Conservation (phyloP, 2,797 vertebrate genomes). For the Triplophysa bombifrons region DNA sequence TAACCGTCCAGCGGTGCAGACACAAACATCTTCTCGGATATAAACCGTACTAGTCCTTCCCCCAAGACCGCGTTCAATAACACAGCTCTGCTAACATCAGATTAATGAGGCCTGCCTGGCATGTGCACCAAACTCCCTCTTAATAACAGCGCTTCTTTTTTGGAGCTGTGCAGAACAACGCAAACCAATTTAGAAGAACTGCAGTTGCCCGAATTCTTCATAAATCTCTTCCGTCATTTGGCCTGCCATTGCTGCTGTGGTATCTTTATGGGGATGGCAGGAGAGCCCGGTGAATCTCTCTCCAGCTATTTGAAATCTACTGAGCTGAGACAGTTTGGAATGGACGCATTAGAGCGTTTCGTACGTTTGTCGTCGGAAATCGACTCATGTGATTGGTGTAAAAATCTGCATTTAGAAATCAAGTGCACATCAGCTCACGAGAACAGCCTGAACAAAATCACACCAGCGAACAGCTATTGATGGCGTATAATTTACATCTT, state of each 20-base stretch:
- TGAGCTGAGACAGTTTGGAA: conserved; percentile 29
- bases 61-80: conserved; percentile 54
- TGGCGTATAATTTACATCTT: background rate
- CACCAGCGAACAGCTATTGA: background rate
- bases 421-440: background rate
- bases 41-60: conserved; percentile 50
- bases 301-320: conserved; percentile 48
- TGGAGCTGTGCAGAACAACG: conserved; percentile 55
- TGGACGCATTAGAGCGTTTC: background rate
- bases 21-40: conserved; percentile 50
- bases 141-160: conserved; percentile 60
- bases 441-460: background rate
- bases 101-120: conserved; percentile 60
- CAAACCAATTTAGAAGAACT: conserved; percentile 63
- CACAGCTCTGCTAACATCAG: conserved; percentile 60
- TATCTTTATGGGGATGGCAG: conserved; percentile 49
- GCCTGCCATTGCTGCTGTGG: conserved; percentile 23
- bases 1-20: conserved; percentile 74
- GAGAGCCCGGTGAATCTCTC: conserved; percentile 43
- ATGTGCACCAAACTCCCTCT: conserved; percentile 61
- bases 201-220: conserved; percentile 51
- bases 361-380: background rate
- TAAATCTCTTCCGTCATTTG: conserved; percentile 58
- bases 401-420: background rate
- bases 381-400: background rate